Evolutionary conservation across 2,113 vertebrate genomes (phyloP).

Genomic region (Felis catus): DNA sequence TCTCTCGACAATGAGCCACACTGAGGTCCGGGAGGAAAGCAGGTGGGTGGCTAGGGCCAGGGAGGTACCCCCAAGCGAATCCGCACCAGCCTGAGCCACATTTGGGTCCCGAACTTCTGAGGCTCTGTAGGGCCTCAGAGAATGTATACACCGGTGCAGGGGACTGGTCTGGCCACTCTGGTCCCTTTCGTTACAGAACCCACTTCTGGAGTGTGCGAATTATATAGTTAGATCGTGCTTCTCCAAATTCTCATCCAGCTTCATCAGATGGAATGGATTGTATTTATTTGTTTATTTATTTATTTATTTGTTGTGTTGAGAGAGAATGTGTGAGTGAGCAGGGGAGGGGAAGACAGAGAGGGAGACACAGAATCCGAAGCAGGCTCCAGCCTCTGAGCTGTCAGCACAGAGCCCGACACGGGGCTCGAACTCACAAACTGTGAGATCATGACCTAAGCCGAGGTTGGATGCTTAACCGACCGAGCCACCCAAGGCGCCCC

Average conservation of each 20-base stretch:
- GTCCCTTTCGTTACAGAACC: background rate
- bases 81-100: background rate
- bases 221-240: accelerated
- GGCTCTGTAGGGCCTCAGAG: background rate
- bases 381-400: too few relatives aligned
- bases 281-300: too few relatives aligned
- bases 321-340: too few relatives aligned
- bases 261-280: background rate
- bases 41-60: accelerated
- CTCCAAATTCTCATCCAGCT: background rate
- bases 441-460: too few relatives aligned
- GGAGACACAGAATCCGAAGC: too few relatives aligned
- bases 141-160: background rate
- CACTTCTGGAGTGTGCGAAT: background rate
- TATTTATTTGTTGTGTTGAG: too few relatives aligned
- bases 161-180: background rate
- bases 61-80: too few relatives aligned
- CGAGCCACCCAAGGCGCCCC: too few relatives aligned
- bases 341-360: too few relatives aligned
- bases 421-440: too few relatives aligned
- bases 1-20: background rate
- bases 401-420: too few relatives aligned
- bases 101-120: background rate
- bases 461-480: too few relatives aligned
- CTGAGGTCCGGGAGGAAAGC: background rate